A percentile compares a stretch with the other conserved stretches of the same genome.
Evolutionary conservation across 1,140 invertebrate genomes (phyloP).

Genomic region (Neodiprion lecontei): DNA sequence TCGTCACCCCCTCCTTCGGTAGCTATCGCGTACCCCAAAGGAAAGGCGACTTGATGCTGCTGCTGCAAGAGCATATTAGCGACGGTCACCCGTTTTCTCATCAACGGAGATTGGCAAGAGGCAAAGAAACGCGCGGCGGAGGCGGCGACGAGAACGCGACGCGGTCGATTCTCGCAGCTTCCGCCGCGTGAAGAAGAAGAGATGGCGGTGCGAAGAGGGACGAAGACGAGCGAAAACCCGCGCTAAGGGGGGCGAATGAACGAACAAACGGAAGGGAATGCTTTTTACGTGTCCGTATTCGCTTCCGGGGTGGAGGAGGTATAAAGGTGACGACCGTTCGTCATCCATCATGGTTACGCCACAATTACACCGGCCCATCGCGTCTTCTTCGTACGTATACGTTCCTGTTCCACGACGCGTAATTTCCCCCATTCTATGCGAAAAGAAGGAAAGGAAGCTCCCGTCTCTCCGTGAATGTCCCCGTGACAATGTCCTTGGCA

Average conservation of each 20-base stretch:
- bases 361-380: not conserved
- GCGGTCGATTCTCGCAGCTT: not conserved
- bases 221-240: not conserved
- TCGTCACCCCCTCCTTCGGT: too few species aligned
- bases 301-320: not conserved
- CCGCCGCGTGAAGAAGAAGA: not conserved
- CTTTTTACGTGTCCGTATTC: not conserved
- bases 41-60: not conserved
- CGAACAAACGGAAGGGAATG: slow-evolving; percentile 4
- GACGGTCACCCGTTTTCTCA: slow-evolving; percentile 6
- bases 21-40: too few species aligned
- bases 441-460: not conserved
- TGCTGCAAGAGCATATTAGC: not conserved
- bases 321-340: not conserved
- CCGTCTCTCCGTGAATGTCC: not conserved
- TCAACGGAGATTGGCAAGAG: not conserved
- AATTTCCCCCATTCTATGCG: not conserved
- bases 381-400: not conserved
- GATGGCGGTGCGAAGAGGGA: not conserved
- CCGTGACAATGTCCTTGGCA: not conserved
- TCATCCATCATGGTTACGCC: not conserved
- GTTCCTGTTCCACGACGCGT: not conserved
- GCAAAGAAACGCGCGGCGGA: too few species aligned
- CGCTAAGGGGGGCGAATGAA: not conserved
- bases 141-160: not conserved